A percentile compares a stretch with the other conserved stretches of the same genome.
Evolutionary conservation across 2,113 vertebrate species (phyloP).

Genomic region (Paramormyrops kingsleyae): DNA sequence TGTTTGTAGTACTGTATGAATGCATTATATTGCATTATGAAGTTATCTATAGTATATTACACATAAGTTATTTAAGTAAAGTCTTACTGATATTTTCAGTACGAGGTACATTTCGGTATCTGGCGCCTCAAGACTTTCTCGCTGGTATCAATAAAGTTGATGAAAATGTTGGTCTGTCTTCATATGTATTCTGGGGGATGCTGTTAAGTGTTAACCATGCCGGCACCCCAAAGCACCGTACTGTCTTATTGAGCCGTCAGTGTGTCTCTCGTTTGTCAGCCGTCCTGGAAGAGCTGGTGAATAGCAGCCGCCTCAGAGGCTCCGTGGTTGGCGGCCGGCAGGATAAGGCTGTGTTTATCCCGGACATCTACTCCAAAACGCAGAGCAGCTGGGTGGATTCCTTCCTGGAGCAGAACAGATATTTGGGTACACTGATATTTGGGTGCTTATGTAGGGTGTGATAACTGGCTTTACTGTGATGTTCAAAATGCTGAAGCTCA

Average conservation of each 20-base stretch:
- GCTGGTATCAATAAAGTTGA: background rate
- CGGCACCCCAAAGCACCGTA: background rate
- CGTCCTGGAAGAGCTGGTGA: constrained; percentile 87
- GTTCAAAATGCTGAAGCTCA: background rate
- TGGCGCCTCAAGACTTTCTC: background rate
- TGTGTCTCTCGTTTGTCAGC: constrained; percentile 54
- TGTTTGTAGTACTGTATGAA: too few relatives aligned
- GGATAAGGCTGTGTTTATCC: constrained; percentile 88
- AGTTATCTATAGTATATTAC: too few relatives aligned
- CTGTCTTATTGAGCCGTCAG: background rate
- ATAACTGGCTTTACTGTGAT: background rate
- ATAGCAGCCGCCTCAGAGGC: constrained; percentile 77
- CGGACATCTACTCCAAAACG: constrained; percentile 88
- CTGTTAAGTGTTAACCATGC: background rate
- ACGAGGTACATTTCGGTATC: background rate
- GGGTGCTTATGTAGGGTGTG: background rate
- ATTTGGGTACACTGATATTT: constrained; percentile 71
- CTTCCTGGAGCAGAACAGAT: constrained; percentile 92
- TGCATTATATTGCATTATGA: too few relatives aligned
- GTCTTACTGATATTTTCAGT: background rate
- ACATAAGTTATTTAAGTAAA: too few relatives aligned
- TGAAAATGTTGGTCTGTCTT: background rate
- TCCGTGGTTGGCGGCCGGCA: constrained; percentile 84
- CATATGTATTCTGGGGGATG: background rate
- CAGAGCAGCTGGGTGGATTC: constrained; percentile 93